A percentile compares a stretch with the other conserved stretches of the same genome.
Evolutionary conservation across 2,113 vertebrate genomes (phyloP).

Genomic region (Halcyon senegalensis): DNA sequence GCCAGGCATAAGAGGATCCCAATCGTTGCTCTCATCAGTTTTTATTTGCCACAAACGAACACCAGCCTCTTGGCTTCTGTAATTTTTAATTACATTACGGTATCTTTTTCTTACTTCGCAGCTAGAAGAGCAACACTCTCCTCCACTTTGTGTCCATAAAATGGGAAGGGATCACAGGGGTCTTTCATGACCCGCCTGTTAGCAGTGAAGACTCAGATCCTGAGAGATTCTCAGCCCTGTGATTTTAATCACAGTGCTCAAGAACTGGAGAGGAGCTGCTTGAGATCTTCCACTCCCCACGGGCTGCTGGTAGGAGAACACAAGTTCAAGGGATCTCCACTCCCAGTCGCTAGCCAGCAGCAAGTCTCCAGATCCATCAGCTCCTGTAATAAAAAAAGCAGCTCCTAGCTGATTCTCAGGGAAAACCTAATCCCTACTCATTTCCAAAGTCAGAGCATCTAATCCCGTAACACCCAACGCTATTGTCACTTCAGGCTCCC

Average conservation of each 20-base stretch:
- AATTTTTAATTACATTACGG: conserved; percentile 1
- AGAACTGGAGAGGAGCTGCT: neutral
- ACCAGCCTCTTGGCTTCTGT: neutral
- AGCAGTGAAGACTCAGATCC: neutral
- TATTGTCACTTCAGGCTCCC: conserved; percentile 50
- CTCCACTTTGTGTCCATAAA: neutral
- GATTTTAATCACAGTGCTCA: neutral
- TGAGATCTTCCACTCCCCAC: neutral
- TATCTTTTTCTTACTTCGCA: neutral
- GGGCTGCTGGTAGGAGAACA: neutral
- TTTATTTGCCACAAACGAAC: neutral
- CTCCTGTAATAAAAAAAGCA: conserved; percentile 6
- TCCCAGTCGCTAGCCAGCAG: neutral
- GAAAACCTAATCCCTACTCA: conserved; percentile 60
- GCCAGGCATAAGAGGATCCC: neutral
- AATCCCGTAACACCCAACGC: conserved; percentile 16
- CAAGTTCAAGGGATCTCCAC: conserved; percentile 45
- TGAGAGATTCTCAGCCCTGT: neutral
- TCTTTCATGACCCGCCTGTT: neutral
- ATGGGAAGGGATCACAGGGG: neutral
- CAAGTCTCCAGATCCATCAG: conserved; percentile 15
- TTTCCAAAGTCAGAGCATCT: conserved; percentile 64
- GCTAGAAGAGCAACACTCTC: neutral
- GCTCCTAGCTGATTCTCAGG: neutral
- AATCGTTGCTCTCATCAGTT: neutral